Percentiles rank a stretch among this genome's conserved stretches.
These are phyloP conservation scores for Onychostruthus taczanowskii DNA, from an alignment of 2,113 vertebrate species.

Conservation along the genomic window DNA sequence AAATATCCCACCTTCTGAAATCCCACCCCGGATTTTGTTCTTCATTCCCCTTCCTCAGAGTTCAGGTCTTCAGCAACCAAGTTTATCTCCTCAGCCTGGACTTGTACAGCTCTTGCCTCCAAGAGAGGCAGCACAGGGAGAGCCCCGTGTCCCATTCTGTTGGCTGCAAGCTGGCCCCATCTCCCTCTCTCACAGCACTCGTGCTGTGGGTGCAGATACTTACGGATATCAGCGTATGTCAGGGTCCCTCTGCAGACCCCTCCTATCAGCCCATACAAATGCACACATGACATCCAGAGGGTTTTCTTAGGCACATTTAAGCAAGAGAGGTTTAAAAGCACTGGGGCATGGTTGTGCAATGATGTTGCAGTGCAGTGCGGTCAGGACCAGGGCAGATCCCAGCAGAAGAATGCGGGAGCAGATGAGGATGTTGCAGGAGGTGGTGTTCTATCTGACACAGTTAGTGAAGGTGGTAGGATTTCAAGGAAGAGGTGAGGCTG, in stretches of 20 bases:
- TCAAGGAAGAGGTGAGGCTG: not conserved
- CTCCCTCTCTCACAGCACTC: fast-evolving
- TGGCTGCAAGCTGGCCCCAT: not conserved
- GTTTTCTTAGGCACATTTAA: not conserved
- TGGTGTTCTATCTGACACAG: not conserved
- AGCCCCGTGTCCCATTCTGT: fast-evolving
- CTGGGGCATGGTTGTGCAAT: not conserved
- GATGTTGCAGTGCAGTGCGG: fast-evolving
- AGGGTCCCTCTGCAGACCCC: not conserved
- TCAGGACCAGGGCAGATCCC: not conserved
- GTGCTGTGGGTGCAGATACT: not conserved
- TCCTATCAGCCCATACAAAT: not conserved
- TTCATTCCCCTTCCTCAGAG: fast-evolving
- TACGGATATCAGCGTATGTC: fast-evolving
- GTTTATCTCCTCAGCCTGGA: not conserved
- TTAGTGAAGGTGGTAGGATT: not conserved
- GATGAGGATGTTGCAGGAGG: not conserved
- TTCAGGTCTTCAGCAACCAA: not conserved
- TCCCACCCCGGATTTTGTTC: not conserved
- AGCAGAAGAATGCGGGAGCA: not conserved
- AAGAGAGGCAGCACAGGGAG: fast-evolving
- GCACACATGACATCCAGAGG: fast-evolving
- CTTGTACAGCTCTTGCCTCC: not conserved
- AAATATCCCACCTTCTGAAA: not conserved
- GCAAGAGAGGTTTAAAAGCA: not conserved